phyloP scores from a whole-genome alignment of 2,888 invertebrate species.

The Agriopis marginaria region DNA sequence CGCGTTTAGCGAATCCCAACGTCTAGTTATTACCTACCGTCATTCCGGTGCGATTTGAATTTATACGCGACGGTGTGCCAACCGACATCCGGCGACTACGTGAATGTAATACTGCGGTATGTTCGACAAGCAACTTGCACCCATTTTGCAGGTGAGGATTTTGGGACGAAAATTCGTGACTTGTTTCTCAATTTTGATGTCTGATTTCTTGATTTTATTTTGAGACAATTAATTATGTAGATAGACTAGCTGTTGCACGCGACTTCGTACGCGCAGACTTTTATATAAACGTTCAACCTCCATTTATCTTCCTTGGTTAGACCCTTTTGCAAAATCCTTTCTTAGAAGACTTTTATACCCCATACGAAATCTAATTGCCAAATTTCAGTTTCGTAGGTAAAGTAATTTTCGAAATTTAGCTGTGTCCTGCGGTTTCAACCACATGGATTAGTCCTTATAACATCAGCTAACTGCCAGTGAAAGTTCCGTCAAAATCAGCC shows the following conservation, averaged over 20 bases:
- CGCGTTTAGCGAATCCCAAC: slow-evolving; percentile 50
- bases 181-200: neutral
- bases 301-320: no score
- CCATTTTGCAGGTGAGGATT: slow-evolving; percentile 4
- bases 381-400: no score
- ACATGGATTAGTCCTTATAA: no score
- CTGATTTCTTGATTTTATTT: neutral
- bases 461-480: no score
- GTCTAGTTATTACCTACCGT: slow-evolving; percentile 56
- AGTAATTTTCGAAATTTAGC: no score
- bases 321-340: no score
- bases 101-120: slow-evolving; percentile 31
- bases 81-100: slow-evolving; percentile 32
- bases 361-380: no score
- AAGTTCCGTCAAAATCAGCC: no score
- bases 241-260: no score
- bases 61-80: slow-evolving; percentile 50
- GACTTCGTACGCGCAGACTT: neutral
- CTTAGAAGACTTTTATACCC: no score
- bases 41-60: slow-evolving; percentile 55
- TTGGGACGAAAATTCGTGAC: neutral
- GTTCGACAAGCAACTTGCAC: slow-evolving; percentile 26
- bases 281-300: no score
- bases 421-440: no score
- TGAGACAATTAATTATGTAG: neutral